Base-by-base conservation (phyloP, 2,888 invertebrate genomes). In the Megamerina dolium region DNA sequence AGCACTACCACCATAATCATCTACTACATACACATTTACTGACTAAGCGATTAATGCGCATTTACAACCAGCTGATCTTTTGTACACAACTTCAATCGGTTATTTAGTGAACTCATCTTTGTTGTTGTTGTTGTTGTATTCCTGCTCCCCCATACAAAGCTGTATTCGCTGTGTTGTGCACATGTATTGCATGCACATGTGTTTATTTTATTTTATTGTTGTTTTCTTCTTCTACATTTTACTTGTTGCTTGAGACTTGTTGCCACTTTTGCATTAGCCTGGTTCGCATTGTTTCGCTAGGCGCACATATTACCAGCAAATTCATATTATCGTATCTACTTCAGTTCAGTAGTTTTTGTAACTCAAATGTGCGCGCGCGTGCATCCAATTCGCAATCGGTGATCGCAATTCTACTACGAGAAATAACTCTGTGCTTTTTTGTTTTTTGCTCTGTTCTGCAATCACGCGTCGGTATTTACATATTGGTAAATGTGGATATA, bases 361-460 rank as follows among this genome's bases (percentile, higher is more conserved):
- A 59, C 60, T 57, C 58, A 63, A 61, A 57, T 58, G 60, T 61
- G 64, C 63, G 65, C 60, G 63, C 61, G 62, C 57, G 55, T 53
- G 39, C 20, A 4, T 6, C n/a, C 26, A 14, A 34, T 29, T 27
- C n/a, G 4, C 34, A 9, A 27, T 37, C 13, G n/a, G 27, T 36
- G 30, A 42, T 30, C 30, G 35, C 30, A 35, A 23, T 42, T 42
- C 36, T n/a, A n/a, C n/a, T n/a, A n/a, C n/a, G n/a, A n/a, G n/a
- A n/a, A n/a, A n/a, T n/a, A n/a, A n/a, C n/a, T n/a, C n/a, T n/a
- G n/a, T n/a, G n/a, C n/a, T n/a, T n/a, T n/a, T n/a, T n/a, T n/a
- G n/a, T n/a, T n/a, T n/a, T n/a, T n/a, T n/a, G n/a, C n/a, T n/a
- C n/a, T n/a, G n/a, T n/a, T n/a, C n/a, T n/a, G n/a, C n/a, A n/a